phyloP scores from a whole-genome alignment of 2,797 vertebrate species.

The Eulemur rubriventer region DNA sequence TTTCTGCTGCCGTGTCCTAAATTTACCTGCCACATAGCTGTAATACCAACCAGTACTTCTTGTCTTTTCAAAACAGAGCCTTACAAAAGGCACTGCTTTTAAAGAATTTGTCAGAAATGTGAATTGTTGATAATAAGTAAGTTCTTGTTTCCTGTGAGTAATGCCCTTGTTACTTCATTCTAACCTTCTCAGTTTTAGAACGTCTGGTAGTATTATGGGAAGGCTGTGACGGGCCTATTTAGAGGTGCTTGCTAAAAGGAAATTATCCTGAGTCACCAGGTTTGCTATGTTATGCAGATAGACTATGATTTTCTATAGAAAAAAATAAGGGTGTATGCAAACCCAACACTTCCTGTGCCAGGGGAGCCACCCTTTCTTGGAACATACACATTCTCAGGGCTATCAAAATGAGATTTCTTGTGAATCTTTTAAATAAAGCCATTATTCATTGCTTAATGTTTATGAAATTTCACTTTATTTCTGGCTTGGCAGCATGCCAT shows the following conservation, averaged over 20 bases:
- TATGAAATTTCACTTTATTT: constrained; percentile 53
- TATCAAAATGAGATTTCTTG: background rate
- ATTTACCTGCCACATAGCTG: background rate
- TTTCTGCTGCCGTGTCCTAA: constrained; percentile 4
- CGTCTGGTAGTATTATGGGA: constrained; percentile 62
- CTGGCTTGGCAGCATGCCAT: background rate
- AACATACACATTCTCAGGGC: background rate
- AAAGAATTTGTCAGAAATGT: constrained; percentile 41
- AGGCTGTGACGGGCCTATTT: constrained; percentile 39
- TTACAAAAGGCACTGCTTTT: constrained; percentile 54
- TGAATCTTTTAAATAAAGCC: background rate
- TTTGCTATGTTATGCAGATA: constrained; percentile 53
- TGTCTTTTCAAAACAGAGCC: constrained; percentile 47
- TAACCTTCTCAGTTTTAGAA: constrained; percentile 59
- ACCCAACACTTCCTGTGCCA: background rate
- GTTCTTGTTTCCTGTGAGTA: constrained; percentile 57
- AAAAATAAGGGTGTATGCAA: constrained; percentile 33
- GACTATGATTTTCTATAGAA: constrained; percentile 56
- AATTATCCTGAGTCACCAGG: constrained; percentile 66
- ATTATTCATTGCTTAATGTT: constrained; percentile 9
- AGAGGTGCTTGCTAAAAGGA: constrained; percentile 66
- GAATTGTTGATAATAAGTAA: constrained; percentile 65
- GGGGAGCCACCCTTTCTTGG: background rate
- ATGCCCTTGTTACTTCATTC: constrained; percentile 65
- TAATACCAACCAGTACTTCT: background rate